phyloP scores from a whole-genome alignment of 1,140 invertebrate genomes.

The Sesamia nonagrioides region DNA sequence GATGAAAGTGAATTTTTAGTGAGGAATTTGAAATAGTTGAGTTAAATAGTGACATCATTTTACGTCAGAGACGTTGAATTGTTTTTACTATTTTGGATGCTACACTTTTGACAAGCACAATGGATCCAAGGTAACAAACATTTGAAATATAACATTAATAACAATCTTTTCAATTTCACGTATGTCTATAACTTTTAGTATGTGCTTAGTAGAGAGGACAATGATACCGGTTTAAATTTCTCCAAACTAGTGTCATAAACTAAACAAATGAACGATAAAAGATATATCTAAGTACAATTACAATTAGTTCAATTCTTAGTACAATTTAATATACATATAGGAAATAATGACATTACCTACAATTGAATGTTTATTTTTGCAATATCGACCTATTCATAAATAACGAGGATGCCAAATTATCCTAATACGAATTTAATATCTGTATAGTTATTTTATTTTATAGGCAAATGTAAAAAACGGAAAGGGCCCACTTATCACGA shows the following conservation, averaged over 20 bases:
- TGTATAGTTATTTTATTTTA: too few species aligned
- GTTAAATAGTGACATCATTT: slow-evolving; percentile 36
- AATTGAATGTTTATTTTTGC: too few species aligned
- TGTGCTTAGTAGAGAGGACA: slow-evolving; percentile 1
- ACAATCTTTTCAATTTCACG: neutral
- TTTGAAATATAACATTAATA: neutral
- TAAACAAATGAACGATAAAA: neutral
- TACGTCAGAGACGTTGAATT: slow-evolving; percentile 8
- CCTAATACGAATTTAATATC: neutral
- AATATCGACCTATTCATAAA: too few species aligned
- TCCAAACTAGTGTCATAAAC: slow-evolving; percentile 37
- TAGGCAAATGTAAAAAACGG: neutral
- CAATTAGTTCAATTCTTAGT: too few species aligned
- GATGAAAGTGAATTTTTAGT: slow-evolving; percentile 48
- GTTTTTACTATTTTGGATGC: slow-evolving; percentile 39
- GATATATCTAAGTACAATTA: neutral
- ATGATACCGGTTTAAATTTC: slow-evolving; percentile 41
- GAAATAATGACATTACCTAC: too few species aligned
- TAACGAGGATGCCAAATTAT: neutral
- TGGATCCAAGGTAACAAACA: slow-evolving; percentile 61
- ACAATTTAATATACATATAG: too few species aligned
- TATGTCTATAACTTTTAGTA: neutral
- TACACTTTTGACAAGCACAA: slow-evolving; percentile 42
- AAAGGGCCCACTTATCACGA: too few species aligned
- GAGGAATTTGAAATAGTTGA: slow-evolving; percentile 44